Evolutionary conservation across 2,797 vertebrate species (phyloP).

Genomic region (Philypnodon macrostomus): DNA sequence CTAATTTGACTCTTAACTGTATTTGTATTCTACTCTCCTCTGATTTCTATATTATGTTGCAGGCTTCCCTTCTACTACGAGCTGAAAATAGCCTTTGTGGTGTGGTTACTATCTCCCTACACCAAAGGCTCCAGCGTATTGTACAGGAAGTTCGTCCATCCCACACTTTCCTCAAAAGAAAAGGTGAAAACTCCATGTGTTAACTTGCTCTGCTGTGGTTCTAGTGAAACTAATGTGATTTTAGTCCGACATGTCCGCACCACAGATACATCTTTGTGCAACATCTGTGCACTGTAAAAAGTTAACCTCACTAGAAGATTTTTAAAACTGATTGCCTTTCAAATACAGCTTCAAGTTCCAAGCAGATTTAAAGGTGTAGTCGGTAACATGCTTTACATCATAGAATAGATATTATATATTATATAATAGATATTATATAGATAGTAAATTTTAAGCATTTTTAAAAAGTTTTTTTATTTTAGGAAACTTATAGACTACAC

Average conservation of each 20-base stretch:
- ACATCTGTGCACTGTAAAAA: too few species aligned
- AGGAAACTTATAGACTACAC: too few species aligned
- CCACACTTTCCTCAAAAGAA: slow-evolving; percentile 97
- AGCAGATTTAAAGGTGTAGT: slow-evolving; percentile 20
- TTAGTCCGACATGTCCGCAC: neutral
- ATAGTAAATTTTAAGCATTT: too few species aligned
- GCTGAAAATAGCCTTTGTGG: slow-evolving; percentile 98
- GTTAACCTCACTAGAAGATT: too few species aligned
- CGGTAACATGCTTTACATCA: too few species aligned
- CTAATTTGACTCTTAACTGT: too few species aligned
- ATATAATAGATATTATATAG: too few species aligned
- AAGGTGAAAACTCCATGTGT: slow-evolving; percentile 81
- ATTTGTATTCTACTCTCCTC: too few species aligned
- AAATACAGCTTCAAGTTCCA: too few species aligned
- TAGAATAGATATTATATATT: too few species aligned
- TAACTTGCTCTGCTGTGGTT: slow-evolving; percentile 9
- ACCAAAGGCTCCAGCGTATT: slow-evolving; percentile 98
- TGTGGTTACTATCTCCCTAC: slow-evolving; percentile 97
- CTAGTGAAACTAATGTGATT: slow-evolving; percentile 29
- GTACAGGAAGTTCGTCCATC: slow-evolving; percentile 98
- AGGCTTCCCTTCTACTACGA: slow-evolving; percentile 99
- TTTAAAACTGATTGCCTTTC: too few species aligned
- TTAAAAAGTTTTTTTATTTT: too few species aligned
- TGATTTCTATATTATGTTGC: slow-evolving; percentile 32
- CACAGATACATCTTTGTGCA: slow-evolving; percentile 40